Evolutionary conservation across 1,140 invertebrate species (phyloP).

Genomic region (Phthorimaea operculella): DNA sequence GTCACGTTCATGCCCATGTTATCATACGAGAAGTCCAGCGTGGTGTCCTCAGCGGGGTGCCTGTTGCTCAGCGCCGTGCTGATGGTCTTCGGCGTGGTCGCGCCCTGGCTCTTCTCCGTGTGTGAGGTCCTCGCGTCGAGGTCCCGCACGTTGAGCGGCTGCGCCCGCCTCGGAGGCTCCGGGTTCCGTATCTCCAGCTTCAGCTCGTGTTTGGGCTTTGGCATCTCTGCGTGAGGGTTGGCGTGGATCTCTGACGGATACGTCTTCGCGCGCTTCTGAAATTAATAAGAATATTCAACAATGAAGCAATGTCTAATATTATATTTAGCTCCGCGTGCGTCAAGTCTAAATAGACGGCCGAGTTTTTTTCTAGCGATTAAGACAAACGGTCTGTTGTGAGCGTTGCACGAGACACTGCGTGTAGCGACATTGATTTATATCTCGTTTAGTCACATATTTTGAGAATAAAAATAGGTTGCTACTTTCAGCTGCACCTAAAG

Average conservation of each 20-base stretch:
- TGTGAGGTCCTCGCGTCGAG: conserved; percentile 47
- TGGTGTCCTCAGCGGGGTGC: conserved; percentile 74
- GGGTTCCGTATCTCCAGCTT: conserved; percentile 55
- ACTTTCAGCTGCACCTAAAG: too few species aligned
- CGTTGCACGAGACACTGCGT: too few species aligned
- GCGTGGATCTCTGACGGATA: conserved; percentile 49
- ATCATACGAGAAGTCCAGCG: conserved; percentile 76
- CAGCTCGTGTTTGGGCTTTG: conserved; percentile 51
- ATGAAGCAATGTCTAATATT: background rate
- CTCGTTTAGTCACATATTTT: too few species aligned
- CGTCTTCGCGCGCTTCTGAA: conserved; percentile 55
- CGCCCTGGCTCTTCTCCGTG: conserved; percentile 56
- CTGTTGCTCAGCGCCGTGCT: conserved; percentile 68
- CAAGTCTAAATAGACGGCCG: background rate
- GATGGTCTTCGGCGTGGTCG: conserved; percentile 67
- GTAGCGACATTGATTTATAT: too few species aligned
- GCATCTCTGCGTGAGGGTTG: conserved; percentile 54
- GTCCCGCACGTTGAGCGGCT: conserved; percentile 48
- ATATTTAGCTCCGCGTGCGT: background rate
- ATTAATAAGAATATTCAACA: conserved; percentile 10
- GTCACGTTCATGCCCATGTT: conserved; percentile 74
- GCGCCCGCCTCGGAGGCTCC: conserved; percentile 36
- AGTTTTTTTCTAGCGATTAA: too few species aligned
- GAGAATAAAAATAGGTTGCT: too few species aligned
- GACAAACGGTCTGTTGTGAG: too few species aligned